phyloP scores from a whole-genome alignment of 1,140 invertebrate genomes.

The Tribolium castaneum region DNA sequence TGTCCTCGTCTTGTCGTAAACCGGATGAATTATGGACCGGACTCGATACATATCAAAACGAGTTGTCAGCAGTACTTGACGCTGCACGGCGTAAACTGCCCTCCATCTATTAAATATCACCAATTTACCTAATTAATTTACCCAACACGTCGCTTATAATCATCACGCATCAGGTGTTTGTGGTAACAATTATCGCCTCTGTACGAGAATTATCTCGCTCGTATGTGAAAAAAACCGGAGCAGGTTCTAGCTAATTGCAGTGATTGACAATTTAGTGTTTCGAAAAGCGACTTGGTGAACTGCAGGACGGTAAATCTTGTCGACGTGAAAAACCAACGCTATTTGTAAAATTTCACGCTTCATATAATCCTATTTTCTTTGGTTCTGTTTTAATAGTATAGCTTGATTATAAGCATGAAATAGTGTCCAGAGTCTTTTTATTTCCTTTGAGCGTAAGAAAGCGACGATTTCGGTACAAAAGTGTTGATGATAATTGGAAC shows the following conservation, averaged over 20 bases:
- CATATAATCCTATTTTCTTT: slow-evolving; percentile 41
- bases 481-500: neutral
- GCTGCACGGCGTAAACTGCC: slow-evolving; percentile 1
- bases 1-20: slow-evolving; percentile 2
- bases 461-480: slow-evolving; percentile 6
- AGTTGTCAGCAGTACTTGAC: slow-evolving; percentile 28
- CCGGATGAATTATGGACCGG: slow-evolving; percentile 13
- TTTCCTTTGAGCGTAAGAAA: neutral
- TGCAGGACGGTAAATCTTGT: slow-evolving; percentile 9
- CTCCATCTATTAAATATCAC: neutral
- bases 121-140: slow-evolving; percentile 25
- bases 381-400: slow-evolving; percentile 20
- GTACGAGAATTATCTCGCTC: neutral
- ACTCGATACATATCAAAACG: slow-evolving; percentile 20
- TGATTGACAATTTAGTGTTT: neutral
- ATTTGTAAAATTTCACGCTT: slow-evolving; percentile 43
- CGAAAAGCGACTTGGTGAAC: neutral
- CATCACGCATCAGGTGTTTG: neutral
- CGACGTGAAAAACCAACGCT: slow-evolving; percentile 28
- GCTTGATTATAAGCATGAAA: slow-evolving; percentile 39
- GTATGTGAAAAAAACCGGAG: neutral
- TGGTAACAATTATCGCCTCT: neutral
- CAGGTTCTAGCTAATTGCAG: neutral
- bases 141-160: slow-evolving; percentile 7
- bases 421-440: slow-evolving; percentile 3